These are phyloP conservation scores for Sorex maritimensis DNA, from an alignment of 2,797 vertebrate genomes.

Conservation along the genomic window DNA sequence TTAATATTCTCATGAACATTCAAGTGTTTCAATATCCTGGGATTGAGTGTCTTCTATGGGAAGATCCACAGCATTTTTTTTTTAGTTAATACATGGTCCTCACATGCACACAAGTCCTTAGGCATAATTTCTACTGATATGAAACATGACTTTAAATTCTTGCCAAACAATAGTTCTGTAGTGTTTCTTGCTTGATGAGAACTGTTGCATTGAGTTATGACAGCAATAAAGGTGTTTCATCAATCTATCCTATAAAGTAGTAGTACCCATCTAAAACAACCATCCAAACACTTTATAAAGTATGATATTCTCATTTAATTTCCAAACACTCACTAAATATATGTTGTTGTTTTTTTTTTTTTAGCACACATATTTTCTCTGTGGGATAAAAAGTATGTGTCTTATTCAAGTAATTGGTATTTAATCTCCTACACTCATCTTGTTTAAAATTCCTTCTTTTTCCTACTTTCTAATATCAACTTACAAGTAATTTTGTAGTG, in stretches of 20 bases:
- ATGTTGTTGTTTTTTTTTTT: background rate
- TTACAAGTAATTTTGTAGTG: constrained; percentile 84
- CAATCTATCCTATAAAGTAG: constrained; percentile 77
- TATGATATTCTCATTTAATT: constrained; percentile 81
- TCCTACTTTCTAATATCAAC: constrained; percentile 84
- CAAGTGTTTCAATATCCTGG: constrained; percentile 72
- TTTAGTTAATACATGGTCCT: constrained; percentile 54
- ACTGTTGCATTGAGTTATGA: constrained; percentile 84
- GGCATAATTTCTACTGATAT: constrained; percentile 59
- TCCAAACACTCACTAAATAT: constrained; percentile 81
- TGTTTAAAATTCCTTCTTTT: constrained; percentile 85
- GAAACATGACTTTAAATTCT: constrained; percentile 64
- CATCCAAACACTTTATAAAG: constrained; percentile 82
- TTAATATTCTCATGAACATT: constrained; percentile 55
- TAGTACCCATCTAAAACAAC: constrained; percentile 63
- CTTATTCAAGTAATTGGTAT: constrained; percentile 80
- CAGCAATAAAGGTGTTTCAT: constrained; percentile 85
- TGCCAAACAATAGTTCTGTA: constrained; percentile 72
- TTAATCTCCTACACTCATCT: constrained; percentile 83
- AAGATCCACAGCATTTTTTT: constrained; percentile 62
- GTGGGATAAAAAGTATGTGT: background rate
- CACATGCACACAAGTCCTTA: constrained; percentile 10
- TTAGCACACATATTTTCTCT: constrained; percentile 66
- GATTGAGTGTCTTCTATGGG: constrained; percentile 69
- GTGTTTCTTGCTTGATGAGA: constrained; percentile 66